Percentiles rank a stretch among this genome's conserved stretches.
These are phyloP conservation scores for Sebastiscus tertius DNA, from an alignment of 2,797 vertebrate species.

Conservation along the genomic window DNA sequence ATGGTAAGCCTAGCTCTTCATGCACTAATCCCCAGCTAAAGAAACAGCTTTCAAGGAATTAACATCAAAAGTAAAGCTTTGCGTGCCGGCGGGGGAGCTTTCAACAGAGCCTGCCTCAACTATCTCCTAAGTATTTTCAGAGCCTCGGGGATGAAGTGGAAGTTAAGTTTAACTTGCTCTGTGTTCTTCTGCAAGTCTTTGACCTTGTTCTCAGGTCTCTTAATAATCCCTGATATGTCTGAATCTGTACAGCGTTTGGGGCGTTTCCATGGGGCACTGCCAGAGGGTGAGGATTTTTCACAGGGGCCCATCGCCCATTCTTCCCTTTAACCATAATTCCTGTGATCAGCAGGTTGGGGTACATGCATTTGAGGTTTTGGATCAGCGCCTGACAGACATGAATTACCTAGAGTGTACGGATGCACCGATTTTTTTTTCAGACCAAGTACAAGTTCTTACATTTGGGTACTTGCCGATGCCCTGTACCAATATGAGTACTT, in stretches of 20 bases:
- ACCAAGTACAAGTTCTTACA: neutral
- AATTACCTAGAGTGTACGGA: neutral
- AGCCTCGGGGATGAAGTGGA: slow-evolving; percentile 83
- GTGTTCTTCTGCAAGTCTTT: slow-evolving; percentile 83
- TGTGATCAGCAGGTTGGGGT: slow-evolving; percentile 55
- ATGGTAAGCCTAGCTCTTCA: slow-evolving; percentile 86
- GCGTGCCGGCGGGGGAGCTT: slow-evolving; percentile 84
- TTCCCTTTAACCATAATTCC: slow-evolving; percentile 37
- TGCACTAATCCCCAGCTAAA: slow-evolving; percentile 88
- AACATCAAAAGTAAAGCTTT: slow-evolving; percentile 89
- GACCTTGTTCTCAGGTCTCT: slow-evolving; percentile 85
- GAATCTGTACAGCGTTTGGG: slow-evolving; percentile 58
- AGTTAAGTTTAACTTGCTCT: slow-evolving; percentile 87
- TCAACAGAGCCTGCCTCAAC: slow-evolving; percentile 82
- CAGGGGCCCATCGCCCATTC: slow-evolving; percentile 35
- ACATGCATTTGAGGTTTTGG: slow-evolving; percentile 20
- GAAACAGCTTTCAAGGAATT: slow-evolving; percentile 90
- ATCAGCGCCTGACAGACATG: slow-evolving; percentile 27
- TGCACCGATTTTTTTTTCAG: neutral
- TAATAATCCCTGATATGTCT: slow-evolving; percentile 81
- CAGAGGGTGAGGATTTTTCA: slow-evolving; percentile 57
- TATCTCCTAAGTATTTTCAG: slow-evolving; percentile 85
- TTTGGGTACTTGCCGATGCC: neutral
- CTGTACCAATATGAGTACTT: neutral
- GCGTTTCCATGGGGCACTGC: slow-evolving; percentile 59